These are phyloP conservation scores for Bungarus multicinctus DNA, from an alignment of 2,113 vertebrate genomes.

Conservation along the genomic window DNA sequence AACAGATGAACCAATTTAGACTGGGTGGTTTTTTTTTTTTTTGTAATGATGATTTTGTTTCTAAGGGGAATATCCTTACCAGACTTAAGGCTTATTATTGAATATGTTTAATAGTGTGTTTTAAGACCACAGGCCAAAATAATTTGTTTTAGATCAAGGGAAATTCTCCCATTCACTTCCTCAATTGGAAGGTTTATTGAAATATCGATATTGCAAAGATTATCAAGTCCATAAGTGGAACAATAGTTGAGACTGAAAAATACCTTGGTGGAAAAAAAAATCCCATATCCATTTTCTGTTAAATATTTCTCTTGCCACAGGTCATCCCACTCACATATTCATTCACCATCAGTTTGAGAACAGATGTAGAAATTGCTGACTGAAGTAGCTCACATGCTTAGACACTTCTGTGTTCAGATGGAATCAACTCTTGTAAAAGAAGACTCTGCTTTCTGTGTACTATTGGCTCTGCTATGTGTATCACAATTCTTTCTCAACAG, in stretches of 20 bases:
- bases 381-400: neutral
- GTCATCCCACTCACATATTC: neutral
- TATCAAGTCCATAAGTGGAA: neutral
- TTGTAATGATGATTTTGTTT: neutral
- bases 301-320: neutral
- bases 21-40: neutral
- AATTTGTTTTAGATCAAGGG: neutral
- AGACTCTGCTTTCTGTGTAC: neutral
- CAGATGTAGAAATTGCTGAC: neutral
- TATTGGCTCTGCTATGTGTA: neutral
- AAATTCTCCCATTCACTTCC: neutral
- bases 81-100: neutral
- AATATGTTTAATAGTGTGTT: neutral
- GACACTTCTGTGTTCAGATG: neutral
- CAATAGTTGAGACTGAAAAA: neutral
- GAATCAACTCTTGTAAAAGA: neutral
- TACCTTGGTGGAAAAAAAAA: too few species aligned
- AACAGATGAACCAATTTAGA: neutral
- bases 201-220: neutral
- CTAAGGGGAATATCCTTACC: neutral
- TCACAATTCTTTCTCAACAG: neutral
- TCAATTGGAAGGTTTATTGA: neutral
- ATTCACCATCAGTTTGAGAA: neutral
- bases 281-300: too few species aligned
- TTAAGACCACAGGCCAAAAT: neutral